Evolutionary conservation across 2,888 invertebrate species (phyloP).

Genomic region (Diarsia mendica): DNA sequence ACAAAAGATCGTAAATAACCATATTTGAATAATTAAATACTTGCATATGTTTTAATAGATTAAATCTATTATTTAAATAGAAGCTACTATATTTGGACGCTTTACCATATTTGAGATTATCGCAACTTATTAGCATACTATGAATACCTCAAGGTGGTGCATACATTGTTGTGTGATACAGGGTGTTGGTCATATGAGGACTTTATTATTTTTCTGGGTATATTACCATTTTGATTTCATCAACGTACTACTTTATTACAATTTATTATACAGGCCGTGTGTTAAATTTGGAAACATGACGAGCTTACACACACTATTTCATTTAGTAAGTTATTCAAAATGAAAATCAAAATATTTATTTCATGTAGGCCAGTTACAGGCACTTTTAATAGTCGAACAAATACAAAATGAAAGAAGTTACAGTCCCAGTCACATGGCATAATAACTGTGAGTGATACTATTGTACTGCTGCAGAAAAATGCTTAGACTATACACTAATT

Average conservation of each 20-base stretch:
- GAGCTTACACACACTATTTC: not conserved
- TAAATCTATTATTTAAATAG: slow-evolving; percentile 31
- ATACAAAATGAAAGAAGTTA: too few relatives aligned
- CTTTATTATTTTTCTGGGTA: not conserved
- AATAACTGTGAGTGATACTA: too few relatives aligned
- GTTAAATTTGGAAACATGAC: not conserved
- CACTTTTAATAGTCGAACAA: too few relatives aligned
- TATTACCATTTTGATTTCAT: not conserved
- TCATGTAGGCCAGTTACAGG: too few relatives aligned
- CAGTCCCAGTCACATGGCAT: too few relatives aligned
- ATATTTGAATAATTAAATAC: slow-evolving; percentile 18
- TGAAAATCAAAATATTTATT: too few relatives aligned
- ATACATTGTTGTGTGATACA: not conserved
- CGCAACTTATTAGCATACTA: slow-evolving; percentile 23
- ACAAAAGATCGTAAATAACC: not conserved
- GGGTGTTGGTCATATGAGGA: not conserved
- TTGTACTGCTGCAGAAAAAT: too few relatives aligned
- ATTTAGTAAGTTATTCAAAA: not conserved
- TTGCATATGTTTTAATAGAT: slow-evolving; percentile 10
- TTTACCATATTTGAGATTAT: slow-evolving; percentile 11
- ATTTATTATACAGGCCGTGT: not conserved
- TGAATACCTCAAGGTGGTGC: slow-evolving; percentile 15
- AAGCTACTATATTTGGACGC: slow-evolving; percentile 18
- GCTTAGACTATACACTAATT: too few relatives aligned
- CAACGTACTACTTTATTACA: not conserved